Evolutionary conservation across 2,113 vertebrate genomes (phyloP).

Genomic region (Rousettus leschenaultii): DNA sequence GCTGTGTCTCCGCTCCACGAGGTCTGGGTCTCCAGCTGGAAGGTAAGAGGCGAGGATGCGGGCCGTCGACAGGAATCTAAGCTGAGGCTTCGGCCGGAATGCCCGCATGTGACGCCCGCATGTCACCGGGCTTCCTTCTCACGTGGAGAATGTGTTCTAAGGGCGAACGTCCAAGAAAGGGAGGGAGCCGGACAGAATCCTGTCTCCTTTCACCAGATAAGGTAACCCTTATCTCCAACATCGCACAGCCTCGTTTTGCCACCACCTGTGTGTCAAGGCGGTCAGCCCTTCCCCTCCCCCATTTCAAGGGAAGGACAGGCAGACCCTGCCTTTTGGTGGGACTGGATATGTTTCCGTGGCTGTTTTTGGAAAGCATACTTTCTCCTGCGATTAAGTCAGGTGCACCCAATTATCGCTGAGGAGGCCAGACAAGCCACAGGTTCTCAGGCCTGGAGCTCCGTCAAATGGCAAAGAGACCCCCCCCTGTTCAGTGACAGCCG

Average conservation of each 20-base stretch:
- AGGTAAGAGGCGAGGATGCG: neutral
- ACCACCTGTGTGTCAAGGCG: neutral
- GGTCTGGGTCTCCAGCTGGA: neutral
- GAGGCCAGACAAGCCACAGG: neutral
- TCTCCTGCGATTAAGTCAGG: neutral
- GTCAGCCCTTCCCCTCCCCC: neutral
- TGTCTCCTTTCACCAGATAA: neutral
- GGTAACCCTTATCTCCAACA: neutral
- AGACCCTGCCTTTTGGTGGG: neutral
- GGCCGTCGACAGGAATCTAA: neutral
- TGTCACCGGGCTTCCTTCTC: neutral
- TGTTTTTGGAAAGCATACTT: neutral
- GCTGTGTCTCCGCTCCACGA: neutral
- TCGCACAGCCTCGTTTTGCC: neutral
- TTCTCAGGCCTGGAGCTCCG: neutral
- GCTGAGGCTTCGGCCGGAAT: neutral
- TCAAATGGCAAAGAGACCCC: neutral
- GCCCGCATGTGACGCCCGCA: neutral
- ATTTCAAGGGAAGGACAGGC: neutral
- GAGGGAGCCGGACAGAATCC: neutral
- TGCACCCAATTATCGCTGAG: neutral
- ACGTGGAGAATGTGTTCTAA: neutral
- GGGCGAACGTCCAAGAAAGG: neutral
- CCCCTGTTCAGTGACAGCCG: neutral
- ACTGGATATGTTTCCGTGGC: neutral